Evolutionary conservation across 2,797 vertebrate genomes (phyloP).

Genomic region (Arrhamphus sclerolepis): DNA sequence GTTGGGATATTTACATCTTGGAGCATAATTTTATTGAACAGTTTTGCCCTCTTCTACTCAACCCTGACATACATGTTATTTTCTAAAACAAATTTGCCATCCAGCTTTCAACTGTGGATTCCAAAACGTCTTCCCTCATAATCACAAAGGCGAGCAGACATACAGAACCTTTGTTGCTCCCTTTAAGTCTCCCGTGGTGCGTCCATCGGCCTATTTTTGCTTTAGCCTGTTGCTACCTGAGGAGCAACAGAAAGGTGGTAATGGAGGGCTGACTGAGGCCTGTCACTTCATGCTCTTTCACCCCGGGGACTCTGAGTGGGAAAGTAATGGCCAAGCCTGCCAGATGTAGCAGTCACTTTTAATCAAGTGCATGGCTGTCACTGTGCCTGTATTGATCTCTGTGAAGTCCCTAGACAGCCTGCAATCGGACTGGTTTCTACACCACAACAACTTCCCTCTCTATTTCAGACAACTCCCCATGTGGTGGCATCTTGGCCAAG

Average conservation of each 20-base stretch:
- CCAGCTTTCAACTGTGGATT: constrained; percentile 43
- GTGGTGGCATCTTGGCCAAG: constrained; percentile 61
- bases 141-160: constrained; percentile 47
- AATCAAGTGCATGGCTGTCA: constrained; percentile 84
- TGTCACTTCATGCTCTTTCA: constrained; percentile 83
- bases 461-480: constrained; percentile 76
- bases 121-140: constrained; percentile 22
- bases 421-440: constrained; percentile 70
- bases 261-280: constrained; percentile 81
- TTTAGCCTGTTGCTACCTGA: constrained; percentile 69
- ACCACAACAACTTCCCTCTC: constrained; percentile 73
- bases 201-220: constrained; percentile 72
- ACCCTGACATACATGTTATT: constrained; percentile 16
- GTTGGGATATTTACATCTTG: not conserved
- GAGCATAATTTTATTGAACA: constrained; percentile 11
- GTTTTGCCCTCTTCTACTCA: constrained; percentile 2
- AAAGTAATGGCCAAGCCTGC: constrained; percentile 83
- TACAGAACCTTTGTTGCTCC: constrained; percentile 48
- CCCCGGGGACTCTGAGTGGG: constrained; percentile 78
- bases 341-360: constrained; percentile 88
- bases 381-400: constrained; percentile 79
- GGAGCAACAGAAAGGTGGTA: constrained; percentile 78
- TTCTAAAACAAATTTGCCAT: constrained; percentile 19
- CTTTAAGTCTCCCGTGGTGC: constrained; percentile 50
- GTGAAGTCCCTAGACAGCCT: constrained; percentile 68